Percentiles rank a stretch among this genome's conserved stretches.
Conservation (phyloP, 1,140 invertebrate species). For the Euschistus heros region DNA sequence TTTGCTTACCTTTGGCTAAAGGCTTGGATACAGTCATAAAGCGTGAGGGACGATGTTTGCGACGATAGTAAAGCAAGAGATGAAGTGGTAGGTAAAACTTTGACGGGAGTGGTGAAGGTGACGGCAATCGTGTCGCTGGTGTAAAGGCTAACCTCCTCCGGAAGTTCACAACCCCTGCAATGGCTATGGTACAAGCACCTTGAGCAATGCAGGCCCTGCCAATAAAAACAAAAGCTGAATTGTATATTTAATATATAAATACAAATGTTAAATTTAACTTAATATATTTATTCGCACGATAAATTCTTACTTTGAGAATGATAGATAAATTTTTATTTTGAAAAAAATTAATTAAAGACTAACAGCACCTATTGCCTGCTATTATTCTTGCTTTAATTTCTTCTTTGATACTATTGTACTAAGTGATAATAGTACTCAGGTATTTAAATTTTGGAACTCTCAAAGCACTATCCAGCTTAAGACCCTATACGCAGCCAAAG, state of each 20-base stretch:
- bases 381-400: too few species aligned
- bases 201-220: slow-evolving; percentile 50
- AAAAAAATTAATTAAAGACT: too few species aligned
- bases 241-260: not conserved
- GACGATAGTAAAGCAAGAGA: slow-evolving; percentile 38
- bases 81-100: slow-evolving; percentile 31
- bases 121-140: slow-evolving; percentile 50
- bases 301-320: too few species aligned
- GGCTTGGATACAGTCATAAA: slow-evolving; percentile 55
- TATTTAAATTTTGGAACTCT: too few species aligned
- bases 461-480: too few species aligned
- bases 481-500: too few species aligned
- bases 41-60: slow-evolving; percentile 43
- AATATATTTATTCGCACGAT: too few species aligned
- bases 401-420: too few species aligned
- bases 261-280: not conserved
- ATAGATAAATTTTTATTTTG: too few species aligned
- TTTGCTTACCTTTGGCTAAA: slow-evolving; percentile 49
- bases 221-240: not conserved
- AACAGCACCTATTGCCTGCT: too few species aligned
- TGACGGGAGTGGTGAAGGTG: slow-evolving; percentile 35
- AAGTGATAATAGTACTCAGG: too few species aligned
- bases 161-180: slow-evolving; percentile 51
- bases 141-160: slow-evolving; percentile 41
- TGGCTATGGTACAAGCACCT: slow-evolving; percentile 48